Conservation (phyloP, 2,797 vertebrate species). For the Dipus sagitta region DNA sequence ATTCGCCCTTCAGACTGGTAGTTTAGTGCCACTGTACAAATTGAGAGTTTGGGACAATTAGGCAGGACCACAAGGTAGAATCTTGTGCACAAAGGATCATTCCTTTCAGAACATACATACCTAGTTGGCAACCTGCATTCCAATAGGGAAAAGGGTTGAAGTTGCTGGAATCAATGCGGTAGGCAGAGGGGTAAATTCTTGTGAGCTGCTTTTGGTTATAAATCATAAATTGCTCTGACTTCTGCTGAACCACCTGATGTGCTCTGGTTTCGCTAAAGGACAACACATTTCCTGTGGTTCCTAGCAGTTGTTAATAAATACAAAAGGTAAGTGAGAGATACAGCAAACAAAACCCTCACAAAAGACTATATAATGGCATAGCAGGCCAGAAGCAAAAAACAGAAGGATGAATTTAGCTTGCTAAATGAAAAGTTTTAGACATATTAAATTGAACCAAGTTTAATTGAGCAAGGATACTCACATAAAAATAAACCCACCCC, state of each 20-base stretch:
- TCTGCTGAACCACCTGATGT: slow-evolving; percentile 96
- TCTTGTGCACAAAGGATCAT: accelerated
- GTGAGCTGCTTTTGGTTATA: slow-evolving; percentile 98
- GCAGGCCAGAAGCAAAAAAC: neutral
- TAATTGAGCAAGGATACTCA: neutral
- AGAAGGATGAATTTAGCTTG: neutral
- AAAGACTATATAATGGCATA: neutral
- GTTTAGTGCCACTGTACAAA: slow-evolving; percentile 95
- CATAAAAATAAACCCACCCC: neutral
- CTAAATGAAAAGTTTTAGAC: neutral
- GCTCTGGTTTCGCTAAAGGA: slow-evolving; percentile 98
- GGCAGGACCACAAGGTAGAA: neutral
- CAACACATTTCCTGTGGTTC: slow-evolving; percentile 94
- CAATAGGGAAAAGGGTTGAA: slow-evolving; percentile 98
- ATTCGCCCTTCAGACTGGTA: slow-evolving; percentile 98
- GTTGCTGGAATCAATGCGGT: slow-evolving; percentile 98
- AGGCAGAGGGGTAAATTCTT: slow-evolving; percentile 97
- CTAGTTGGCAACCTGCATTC: slow-evolving; percentile 97
- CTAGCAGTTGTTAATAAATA: slow-evolving; percentile 83
- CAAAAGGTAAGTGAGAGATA: slow-evolving; percentile 44
- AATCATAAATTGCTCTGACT: slow-evolving; percentile 93
- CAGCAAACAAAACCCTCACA: neutral
- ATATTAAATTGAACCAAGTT: neutral
- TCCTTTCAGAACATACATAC: slow-evolving; percentile 86
- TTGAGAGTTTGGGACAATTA: slow-evolving; percentile 52